These are phyloP conservation scores for Lycophotia porphyrea DNA, from an alignment of 2,888 invertebrate species.

Conservation along the genomic window DNA sequence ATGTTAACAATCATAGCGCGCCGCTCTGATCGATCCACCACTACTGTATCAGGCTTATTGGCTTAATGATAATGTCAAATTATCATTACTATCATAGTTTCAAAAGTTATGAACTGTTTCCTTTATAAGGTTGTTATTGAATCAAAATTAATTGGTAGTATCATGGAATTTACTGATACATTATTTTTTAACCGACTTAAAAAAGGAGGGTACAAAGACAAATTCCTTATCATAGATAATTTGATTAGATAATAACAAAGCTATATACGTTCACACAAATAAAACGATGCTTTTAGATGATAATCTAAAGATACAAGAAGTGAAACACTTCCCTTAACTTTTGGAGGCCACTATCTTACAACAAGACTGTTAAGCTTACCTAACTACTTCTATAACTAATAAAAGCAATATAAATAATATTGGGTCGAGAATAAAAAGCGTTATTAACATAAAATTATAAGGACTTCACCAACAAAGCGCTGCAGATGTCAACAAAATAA, in stretches of 20 bases:
- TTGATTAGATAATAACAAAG: neutral
- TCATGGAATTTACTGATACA: neutral
- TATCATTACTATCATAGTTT: neutral
- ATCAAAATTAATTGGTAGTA: neutral
- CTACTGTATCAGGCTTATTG: too few species aligned
- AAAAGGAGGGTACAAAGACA: neutral
- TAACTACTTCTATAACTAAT: conserved; percentile 58
- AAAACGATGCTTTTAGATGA: neutral
- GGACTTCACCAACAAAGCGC: conserved; percentile 60
- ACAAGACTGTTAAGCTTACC: conserved; percentile 43
- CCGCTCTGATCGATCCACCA: too few species aligned
- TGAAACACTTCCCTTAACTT: neutral
- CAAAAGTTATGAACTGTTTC: neutral
- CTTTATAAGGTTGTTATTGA: neutral
- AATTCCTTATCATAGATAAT: neutral
- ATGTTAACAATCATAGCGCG: too few species aligned
- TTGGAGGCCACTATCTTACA: conserved; percentile 16
- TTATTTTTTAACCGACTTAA: neutral
- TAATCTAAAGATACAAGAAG: neutral
- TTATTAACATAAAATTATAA: conserved; percentile 52
- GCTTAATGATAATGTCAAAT: neutral
- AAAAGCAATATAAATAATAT: conserved; percentile 56
- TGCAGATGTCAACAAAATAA: conserved; percentile 55
- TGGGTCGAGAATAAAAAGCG: conserved; percentile 50
- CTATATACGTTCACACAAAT: neutral